Conservation (phyloP, 30 jellyfish, hydroid and myxozoan species). For the Hydractinia symbiolongicarpus region DNA sequence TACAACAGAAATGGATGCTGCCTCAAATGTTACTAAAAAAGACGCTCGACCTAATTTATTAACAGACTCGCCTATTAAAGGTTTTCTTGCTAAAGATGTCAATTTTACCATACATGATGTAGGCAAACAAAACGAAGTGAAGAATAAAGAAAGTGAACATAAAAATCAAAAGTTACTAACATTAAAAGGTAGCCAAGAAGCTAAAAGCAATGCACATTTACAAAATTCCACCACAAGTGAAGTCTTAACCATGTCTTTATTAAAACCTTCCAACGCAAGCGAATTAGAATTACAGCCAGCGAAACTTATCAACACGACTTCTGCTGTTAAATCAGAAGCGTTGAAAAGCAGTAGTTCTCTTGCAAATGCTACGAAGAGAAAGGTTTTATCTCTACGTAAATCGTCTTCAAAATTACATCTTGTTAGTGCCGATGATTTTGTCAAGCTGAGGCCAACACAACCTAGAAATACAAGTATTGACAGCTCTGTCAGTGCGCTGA, state of each 20-base stretch:
- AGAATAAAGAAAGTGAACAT: not conserved
- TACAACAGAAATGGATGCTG: not conserved
- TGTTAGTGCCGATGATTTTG: slow-evolving; percentile 12
- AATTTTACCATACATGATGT: slow-evolving; percentile 30
- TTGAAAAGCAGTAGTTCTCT: too few species aligned
- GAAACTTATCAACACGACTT: too few species aligned
- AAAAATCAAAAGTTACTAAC: not conserved
- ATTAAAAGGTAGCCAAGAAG: not conserved
- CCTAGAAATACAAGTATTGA: not conserved
- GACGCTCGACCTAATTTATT: slow-evolving; percentile 16
- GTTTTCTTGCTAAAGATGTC: slow-evolving; percentile 27
- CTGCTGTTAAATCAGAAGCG: too few species aligned
- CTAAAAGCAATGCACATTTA: not conserved
- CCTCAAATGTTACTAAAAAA: not conserved
- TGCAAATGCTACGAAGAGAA: too few species aligned
- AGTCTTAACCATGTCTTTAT: not conserved
- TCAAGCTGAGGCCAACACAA: not conserved
- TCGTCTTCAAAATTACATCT: not conserved
- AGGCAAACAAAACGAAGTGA: not conserved
- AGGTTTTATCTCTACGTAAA: too few species aligned
- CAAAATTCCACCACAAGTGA: not conserved
- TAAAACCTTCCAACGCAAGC: too few species aligned
- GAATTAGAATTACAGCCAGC: too few species aligned
- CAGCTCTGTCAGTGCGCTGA: not conserved
- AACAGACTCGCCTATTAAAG: slow-evolving; percentile 30